These are phyloP conservation scores for mouse (Mus musculus) DNA, from an alignment of 2,113 vertebrate species.

Conservation along the genomic window DNA sequence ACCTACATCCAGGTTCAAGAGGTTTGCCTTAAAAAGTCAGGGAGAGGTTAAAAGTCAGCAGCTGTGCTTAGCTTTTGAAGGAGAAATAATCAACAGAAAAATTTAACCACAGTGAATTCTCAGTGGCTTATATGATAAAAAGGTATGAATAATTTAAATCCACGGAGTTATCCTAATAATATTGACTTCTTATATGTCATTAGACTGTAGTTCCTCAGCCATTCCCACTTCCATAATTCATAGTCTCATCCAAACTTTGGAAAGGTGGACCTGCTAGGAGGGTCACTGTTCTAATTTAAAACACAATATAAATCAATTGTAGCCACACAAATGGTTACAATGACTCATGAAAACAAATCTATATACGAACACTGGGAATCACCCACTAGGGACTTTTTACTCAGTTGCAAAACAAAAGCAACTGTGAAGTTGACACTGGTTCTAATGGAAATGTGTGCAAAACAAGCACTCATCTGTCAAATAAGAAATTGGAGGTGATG, in stretches of 20 bases:
- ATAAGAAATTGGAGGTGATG: neutral
- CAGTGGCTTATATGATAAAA: slow-evolving; percentile 63
- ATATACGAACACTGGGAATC: neutral
- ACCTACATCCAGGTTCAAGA: slow-evolving; percentile 44
- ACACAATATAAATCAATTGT: slow-evolving; percentile 16
- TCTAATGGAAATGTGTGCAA: slow-evolving; percentile 21
- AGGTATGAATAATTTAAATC: slow-evolving; percentile 66
- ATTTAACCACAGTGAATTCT: slow-evolving; percentile 57
- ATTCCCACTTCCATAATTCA: neutral
- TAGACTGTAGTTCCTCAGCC: neutral
- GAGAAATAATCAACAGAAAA: slow-evolving; percentile 68
- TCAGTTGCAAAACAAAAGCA: slow-evolving; percentile 55
- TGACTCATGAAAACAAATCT: slow-evolving; percentile 5
- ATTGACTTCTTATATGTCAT: slow-evolving; percentile 24
- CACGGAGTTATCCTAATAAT: slow-evolving; percentile 70
- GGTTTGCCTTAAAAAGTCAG: slow-evolving; percentile 36
- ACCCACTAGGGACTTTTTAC: neutral
- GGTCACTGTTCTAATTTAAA: neutral
- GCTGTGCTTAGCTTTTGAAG: slow-evolving; percentile 58
- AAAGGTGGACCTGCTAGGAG: neutral
- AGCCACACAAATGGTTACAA: neutral
- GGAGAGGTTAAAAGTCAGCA: slow-evolving; percentile 68
- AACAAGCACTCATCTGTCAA: slow-evolving; percentile 23
- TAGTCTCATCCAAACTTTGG: slow-evolving; percentile 19
- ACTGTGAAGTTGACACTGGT: neutral